A percentile compares a stretch with the other conserved stretches of the same genome.
phyloP scores from a whole-genome alignment of 2,113 vertebrate genomes.

The Gadus macrocephalus region DNA sequence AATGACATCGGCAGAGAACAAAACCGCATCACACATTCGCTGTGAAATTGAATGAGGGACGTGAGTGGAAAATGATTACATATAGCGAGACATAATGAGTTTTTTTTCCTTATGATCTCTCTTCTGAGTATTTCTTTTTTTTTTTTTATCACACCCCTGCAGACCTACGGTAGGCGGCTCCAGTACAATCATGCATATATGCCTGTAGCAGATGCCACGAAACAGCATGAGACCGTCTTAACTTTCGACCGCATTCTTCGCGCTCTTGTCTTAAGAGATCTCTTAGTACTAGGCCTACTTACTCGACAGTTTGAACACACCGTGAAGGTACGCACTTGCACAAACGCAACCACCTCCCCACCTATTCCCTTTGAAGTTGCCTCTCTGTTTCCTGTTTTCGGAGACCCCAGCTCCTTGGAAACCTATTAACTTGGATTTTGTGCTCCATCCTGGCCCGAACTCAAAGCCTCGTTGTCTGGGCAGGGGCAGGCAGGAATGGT shows the following conservation, averaged over 20 bases:
- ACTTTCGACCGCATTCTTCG: too few species aligned
- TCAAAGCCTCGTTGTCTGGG: conserved; percentile 47
- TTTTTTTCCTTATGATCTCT: too few species aligned
- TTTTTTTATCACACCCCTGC: too few species aligned
- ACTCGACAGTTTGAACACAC: too few species aligned
- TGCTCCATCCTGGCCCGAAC: conserved; percentile 52
- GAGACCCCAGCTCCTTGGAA: conserved; percentile 51
- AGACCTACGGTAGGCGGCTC: too few species aligned
- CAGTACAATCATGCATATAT: too few species aligned
- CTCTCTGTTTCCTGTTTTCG: conserved; percentile 45
- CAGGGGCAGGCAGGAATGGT: conserved; percentile 13
- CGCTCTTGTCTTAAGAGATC: conserved; percentile 7
- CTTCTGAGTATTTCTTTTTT: too few species aligned
- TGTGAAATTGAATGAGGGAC: conserved; percentile 8
- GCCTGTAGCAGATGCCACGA: too few species aligned
- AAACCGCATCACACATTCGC: conserved; percentile 15
- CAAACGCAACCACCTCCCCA: conserved; percentile 17
- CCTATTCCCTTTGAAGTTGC: conserved; percentile 39
- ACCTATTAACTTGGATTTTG: conserved; percentile 54
- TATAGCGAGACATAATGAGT: too few species aligned
- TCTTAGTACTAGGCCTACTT: not conserved
- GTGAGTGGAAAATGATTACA: too few species aligned
- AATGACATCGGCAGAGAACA: conserved; percentile 10
- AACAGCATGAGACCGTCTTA: too few species aligned
- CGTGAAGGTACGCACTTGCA: too few species aligned